Base-by-base conservation (phyloP, 2,888 invertebrate genomes). In the Cyclophora punctaria region DNA sequence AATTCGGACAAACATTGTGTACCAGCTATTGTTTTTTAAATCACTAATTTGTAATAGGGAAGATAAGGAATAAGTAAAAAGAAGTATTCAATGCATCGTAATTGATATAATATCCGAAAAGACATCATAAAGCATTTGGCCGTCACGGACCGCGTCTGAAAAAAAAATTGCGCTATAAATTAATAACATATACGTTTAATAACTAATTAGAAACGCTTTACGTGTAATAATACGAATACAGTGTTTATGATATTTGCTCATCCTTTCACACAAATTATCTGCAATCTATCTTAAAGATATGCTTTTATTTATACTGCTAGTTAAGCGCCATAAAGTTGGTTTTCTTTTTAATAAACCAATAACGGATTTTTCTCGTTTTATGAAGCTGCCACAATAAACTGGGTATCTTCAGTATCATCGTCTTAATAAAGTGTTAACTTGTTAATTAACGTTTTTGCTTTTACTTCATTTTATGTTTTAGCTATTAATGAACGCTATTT, bases 371-470 rank as follows among this genome's bases (percentile, higher is more conserved):
- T 56, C 51, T 51, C 53, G 50, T 61, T 59, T 54, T 46, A 50
- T 48, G 46, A 43, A 55, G 44, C 55, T 56, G 56, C 49, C 46
- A 54, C 53, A 48, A 61, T 61, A 61, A 61, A 61, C 47, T 50
- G 48, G 51, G 57, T 57, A 58, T 61, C 59, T 61, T 56, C 56
- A 55, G 55, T 55, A 59, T 56, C 59, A 52, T 48, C 55, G 45
- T 47, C 52, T 50, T 57, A 61, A 61, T 58, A 53, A 59, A 61
- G 61, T 61, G 61, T 55, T 54, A 61, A 61, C 51, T 61, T 48
- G 59, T 61, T 59, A 59, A 61, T 61, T 61, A 61, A 56, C 48
- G 54, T 53, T 56, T 58, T 59, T 55, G 56, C 56, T 56, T 53
- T 53, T 55, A 53, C 34, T 59, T 51, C 49, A 56, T 49, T 52